Conservation (phyloP, 2,888 invertebrate genomes). For the Acheta domesticus region DNA sequence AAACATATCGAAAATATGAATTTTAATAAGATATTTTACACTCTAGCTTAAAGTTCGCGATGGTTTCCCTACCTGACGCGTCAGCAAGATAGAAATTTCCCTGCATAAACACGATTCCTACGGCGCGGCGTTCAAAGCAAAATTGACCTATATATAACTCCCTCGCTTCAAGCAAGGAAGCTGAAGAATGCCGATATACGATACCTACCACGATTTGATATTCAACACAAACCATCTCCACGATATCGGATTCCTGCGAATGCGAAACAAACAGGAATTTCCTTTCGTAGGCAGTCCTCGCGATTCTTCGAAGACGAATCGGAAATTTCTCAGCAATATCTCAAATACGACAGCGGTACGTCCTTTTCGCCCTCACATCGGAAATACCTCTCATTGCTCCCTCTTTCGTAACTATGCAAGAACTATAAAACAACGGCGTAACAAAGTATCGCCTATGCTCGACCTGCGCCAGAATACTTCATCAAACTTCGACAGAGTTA, state of each 20-base stretch:
- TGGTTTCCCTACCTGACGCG: too few relatives aligned
- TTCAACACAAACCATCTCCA: neutral
- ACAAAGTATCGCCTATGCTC: neutral
- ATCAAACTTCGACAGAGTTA: neutral
- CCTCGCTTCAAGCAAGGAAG: too few relatives aligned
- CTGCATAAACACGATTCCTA: too few relatives aligned
- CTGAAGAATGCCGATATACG: too few relatives aligned
- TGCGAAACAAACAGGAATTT: neutral
- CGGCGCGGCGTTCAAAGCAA: too few relatives aligned
- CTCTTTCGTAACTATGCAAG: neutral
- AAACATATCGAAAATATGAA: too few relatives aligned
- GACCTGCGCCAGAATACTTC: slow-evolving; percentile 1
- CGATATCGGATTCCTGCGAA: neutral
- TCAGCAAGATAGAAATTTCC: too few relatives aligned
- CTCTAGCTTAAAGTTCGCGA: too few relatives aligned
- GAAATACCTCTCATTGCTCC: neutral
- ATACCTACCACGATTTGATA: too few relatives aligned
- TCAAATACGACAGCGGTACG: neutral
- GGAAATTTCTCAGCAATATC: slow-evolving; percentile 18
- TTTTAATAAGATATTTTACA: too few relatives aligned
- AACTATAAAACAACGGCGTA: neutral
- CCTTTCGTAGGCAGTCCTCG: neutral
- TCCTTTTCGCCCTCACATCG: neutral
- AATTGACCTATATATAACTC: too few relatives aligned
- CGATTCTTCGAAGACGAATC: neutral